Evolutionary conservation across 37 sponge, comb jelly and placozoan species (phyloP).

Genomic region (Amphimedon queenslandica): DNA sequence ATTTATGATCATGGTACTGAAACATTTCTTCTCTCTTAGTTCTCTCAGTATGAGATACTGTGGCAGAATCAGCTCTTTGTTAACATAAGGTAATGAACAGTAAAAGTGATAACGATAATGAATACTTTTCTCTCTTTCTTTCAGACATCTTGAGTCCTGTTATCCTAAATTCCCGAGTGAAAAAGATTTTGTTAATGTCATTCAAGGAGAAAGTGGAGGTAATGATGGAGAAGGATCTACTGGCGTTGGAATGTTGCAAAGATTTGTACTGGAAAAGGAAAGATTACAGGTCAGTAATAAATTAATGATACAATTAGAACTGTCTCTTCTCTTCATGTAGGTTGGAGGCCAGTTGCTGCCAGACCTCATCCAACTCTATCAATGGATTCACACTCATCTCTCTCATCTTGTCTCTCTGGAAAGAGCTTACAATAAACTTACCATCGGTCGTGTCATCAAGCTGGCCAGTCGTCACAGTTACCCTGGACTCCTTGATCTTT

Average conservation of each 20-base stretch:
- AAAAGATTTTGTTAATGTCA: constrained; percentile 51
- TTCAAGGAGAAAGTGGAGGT: constrained; percentile 4
- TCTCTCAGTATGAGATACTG: constrained; percentile 21
- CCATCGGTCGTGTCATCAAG: constrained; percentile 46
- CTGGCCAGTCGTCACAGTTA: constrained; percentile 9
- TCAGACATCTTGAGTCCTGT: constrained; percentile 32
- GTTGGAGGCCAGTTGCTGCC: constrained; percentile 59
- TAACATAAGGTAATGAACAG: constrained; percentile 31
- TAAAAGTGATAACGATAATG: not conserved
- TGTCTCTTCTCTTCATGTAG: not conserved
- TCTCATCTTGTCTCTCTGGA: not conserved
- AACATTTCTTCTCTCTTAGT: constrained; percentile 21
- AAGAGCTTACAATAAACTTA: constrained; percentile 39
- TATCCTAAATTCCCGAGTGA: constrained; percentile 70
- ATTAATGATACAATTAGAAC: not conserved
- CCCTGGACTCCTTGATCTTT: constrained; percentile 37
- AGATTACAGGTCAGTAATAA: constrained; percentile 26
- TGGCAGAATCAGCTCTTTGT: constrained; percentile 36
- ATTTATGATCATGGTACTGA: not conserved
- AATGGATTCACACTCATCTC: constrained; percentile 70
- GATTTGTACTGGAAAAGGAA: constrained; percentile 42
- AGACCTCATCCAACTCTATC: constrained; percentile 81
- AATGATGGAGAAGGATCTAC: not conserved
- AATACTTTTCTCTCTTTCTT: not conserved
- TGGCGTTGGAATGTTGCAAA: constrained; percentile 20